Conservation (phyloP, 2,113 vertebrate species). For the Festucalex cinctus region DNA sequence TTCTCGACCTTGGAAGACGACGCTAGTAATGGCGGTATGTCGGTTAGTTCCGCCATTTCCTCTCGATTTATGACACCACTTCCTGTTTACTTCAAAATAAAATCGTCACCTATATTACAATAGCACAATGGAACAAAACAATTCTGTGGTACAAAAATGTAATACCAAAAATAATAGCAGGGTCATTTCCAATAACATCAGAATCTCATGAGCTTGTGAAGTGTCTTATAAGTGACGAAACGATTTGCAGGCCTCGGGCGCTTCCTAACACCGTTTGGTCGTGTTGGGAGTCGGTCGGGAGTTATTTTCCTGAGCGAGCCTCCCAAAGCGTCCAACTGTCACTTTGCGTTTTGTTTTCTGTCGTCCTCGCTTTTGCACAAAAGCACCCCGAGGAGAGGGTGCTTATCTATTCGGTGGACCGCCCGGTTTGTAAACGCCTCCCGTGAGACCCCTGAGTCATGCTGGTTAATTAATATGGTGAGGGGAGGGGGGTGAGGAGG, state of each 20-base stretch:
- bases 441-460: conserved; percentile 45
- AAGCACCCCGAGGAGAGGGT: conserved; percentile 26
- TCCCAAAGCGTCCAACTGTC: conserved; percentile 25
- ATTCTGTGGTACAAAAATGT: too few relatives aligned
- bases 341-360: conserved; percentile 45
- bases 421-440: conserved; percentile 31
- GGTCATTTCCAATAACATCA: neutral
- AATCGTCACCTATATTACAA: too few relatives aligned
- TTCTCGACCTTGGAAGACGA: too few relatives aligned
- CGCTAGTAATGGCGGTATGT: too few relatives aligned
- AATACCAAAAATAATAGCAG: too few relatives aligned
- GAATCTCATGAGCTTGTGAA: neutral
- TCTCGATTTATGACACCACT: too few relatives aligned
- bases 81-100: too few relatives aligned
- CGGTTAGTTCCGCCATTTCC: too few relatives aligned
- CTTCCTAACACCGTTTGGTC: conserved; percentile 8
- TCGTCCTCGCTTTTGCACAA: conserved; percentile 21
- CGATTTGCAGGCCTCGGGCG: neutral
- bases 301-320: conserved; percentile 11
- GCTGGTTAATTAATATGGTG: conserved; percentile 3
- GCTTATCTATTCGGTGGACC: conserved; percentile 40
- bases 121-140: too few relatives aligned
- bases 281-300: conserved; percentile 6
- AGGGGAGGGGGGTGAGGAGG: neutral
- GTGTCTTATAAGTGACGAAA: neutral